These are phyloP conservation scores for Eubasilissa regina DNA, from an alignment of 1,140 invertebrate genomes.

Conservation along the genomic window DNA sequence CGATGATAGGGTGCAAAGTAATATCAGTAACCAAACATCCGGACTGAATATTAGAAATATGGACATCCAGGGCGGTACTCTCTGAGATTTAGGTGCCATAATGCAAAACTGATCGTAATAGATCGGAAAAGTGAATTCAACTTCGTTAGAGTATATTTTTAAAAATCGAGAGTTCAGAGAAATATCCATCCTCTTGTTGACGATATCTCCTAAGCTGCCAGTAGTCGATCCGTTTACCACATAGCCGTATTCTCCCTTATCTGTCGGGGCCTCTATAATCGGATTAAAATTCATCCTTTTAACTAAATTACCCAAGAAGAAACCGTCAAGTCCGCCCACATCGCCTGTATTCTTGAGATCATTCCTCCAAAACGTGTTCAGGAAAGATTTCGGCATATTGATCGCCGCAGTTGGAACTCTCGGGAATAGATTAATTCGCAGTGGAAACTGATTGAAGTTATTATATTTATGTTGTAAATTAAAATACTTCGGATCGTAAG, in stretches of 20 bases:
- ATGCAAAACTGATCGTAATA: slow-evolving; percentile 67
- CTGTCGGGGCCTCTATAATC: slow-evolving; percentile 56
- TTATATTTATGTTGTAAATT: slow-evolving; percentile 17
- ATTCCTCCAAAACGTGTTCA: slow-evolving; percentile 32
- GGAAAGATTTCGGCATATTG: slow-evolving; percentile 8
- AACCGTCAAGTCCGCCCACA: slow-evolving; percentile 62
- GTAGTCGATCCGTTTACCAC: slow-evolving; percentile 63
- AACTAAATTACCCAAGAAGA: slow-evolving; percentile 62
- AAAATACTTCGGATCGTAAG: background rate
- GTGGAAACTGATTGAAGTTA: slow-evolving; percentile 57
- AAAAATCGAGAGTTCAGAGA: slow-evolving; percentile 66
- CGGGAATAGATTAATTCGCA: slow-evolving; percentile 45
- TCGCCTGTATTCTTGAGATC: slow-evolving; percentile 42
- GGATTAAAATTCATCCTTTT: slow-evolving; percentile 65
- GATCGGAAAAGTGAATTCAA: slow-evolving; percentile 64
- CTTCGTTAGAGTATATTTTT: slow-evolving; percentile 62
- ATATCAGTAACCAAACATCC: slow-evolving; percentile 63
- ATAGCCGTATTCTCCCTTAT: slow-evolving; percentile 63
- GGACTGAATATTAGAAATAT: slow-evolving; percentile 63
- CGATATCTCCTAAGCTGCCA: slow-evolving; percentile 65
- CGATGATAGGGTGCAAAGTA: slow-evolving; percentile 55
- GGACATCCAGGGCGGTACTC: slow-evolving; percentile 66
- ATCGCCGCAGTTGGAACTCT: slow-evolving; percentile 45
- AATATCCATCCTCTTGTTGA: slow-evolving; percentile 63
- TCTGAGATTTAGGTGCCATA: slow-evolving; percentile 64